A percentile compares a stretch with the other conserved stretches of the same genome.
Conservation (phyloP, 2,113 vertebrate genomes). For the Mesoclemmys tuberculata region DNA sequence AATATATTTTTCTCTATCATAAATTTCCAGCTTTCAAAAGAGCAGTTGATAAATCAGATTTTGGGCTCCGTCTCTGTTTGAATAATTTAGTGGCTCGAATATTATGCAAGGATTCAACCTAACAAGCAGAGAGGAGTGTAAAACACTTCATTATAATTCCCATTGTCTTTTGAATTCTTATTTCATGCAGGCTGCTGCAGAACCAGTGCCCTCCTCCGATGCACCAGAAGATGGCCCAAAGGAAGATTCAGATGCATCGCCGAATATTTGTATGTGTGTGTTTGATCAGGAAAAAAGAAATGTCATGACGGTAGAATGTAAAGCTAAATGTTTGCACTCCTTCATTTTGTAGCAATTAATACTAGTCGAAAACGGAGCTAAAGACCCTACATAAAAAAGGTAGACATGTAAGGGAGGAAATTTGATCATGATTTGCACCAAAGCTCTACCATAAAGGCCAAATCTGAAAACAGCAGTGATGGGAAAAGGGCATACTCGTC, state of each 20-base stretch:
- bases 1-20: neutral
- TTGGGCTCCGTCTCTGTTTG: neutral
- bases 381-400: neutral
- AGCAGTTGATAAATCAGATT: neutral
- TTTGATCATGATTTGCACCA: neutral
- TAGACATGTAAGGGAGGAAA: neutral
- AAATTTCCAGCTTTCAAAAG: neutral
- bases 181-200: slow-evolving; percentile 69
- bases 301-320: neutral
- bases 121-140: neutral
- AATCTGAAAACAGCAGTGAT: neutral
- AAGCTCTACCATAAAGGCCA: neutral
- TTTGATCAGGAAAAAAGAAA: slow-evolving; percentile 45
- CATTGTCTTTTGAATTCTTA: slow-evolving; percentile 30
- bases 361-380: neutral
- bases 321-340: neutral
- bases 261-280: slow-evolving; percentile 80
- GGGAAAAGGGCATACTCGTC: neutral
- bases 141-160: slow-evolving; percentile 36
- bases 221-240: slow-evolving; percentile 70
- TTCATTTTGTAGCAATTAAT: neutral
- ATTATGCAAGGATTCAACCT: neutral
- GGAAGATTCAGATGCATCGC: slow-evolving; percentile 64
- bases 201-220: slow-evolving; percentile 50
- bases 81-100: slow-evolving; percentile 35